phyloP scores from a whole-genome alignment of 2,888 invertebrate genomes.

The Cataglyphis altisquamis region DNA sequence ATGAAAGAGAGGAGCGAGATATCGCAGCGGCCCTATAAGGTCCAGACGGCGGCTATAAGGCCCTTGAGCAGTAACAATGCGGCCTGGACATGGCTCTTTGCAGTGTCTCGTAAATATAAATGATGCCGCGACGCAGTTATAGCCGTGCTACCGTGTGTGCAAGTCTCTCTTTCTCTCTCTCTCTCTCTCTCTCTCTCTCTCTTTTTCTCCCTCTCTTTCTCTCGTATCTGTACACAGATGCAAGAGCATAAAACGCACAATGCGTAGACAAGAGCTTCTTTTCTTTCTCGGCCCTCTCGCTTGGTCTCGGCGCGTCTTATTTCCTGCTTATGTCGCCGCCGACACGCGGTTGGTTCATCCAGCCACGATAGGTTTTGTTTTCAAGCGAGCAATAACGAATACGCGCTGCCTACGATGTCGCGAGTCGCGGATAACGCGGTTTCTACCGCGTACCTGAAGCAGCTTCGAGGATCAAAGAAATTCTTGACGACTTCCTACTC shows the following conservation, averaged over 20 bases:
- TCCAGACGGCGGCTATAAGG: constrained; percentile 80
- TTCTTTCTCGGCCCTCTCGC: constrained; percentile 21
- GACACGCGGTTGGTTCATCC: constrained; percentile 35
- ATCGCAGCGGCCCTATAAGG: constrained; percentile 80
- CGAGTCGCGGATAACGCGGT: constrained; percentile 25
- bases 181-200: neutral
- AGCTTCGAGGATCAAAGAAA: constrained; percentile 24
- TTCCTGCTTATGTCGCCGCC: constrained; percentile 47
- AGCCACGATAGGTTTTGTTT: constrained; percentile 30
- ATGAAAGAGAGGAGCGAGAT: constrained; percentile 58
- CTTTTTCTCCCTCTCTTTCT: neutral
- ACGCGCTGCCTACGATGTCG: constrained; percentile 33
- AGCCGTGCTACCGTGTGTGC: constrained; percentile 82
- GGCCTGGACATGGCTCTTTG: constrained; percentile 75
- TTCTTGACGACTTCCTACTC: constrained; percentile 6
- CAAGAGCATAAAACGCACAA: constrained; percentile 74
- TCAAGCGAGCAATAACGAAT: constrained; percentile 33
- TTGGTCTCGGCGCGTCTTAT: neutral
- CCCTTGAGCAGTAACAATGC: constrained; percentile 82
- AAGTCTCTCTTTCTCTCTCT: neutral
- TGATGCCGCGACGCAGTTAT: constrained; percentile 85
- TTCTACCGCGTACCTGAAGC: neutral
- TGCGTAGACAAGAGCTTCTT: constrained; percentile 67
- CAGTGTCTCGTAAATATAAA: constrained; percentile 86
- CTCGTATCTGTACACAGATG: constrained; percentile 56